Base-by-base conservation (phyloP, 30 jellyfish, hydroid and myxozoan genomes). In the Rhopilema esculentum region DNA sequence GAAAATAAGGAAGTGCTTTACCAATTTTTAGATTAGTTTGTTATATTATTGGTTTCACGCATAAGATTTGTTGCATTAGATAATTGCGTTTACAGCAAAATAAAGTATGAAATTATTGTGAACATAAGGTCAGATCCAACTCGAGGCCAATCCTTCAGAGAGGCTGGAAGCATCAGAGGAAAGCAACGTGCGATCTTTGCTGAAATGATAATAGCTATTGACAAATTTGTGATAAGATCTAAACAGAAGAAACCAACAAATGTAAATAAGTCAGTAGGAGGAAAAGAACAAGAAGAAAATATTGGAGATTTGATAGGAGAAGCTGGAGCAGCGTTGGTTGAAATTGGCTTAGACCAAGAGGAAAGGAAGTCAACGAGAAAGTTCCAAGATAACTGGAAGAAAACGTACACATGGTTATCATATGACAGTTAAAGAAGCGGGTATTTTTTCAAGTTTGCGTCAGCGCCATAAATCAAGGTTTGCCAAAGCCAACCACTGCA, bases 401-500 rank as follows among this genome's bases (percentile, higher is more conserved):
- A 73, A 40, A 77, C n/a, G 48, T 77, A 12, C 22, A 40, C 88
- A 40, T 77, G 75, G 88, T 22, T 50, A n/a, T 31, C 18, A 18
- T 77, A 77, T 61, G 75, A 77, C 69, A 50, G 53, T 29, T 50
- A 50, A 52, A 77, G 53, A 53, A 77, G 29, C 31, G 69, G 74
- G 84, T 73, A 49, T 49, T 73, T 73, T 31, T 9, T 70, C 23
- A 70, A n/a, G 82, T 70, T 70, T 70, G n/a, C n/a, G n/a, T n/a
- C n/a, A 78, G 49, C n/a, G 84, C 88, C 30, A 30, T 6, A 51
- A 16, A 61, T 78, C 88, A 78, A 78, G 26, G 70, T 79, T 16
- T 79, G 80, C 89, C 29, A 79, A 79, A 79, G 89, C 83, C 89
- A 79, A 61, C 84, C 88, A 78, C 23, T 78, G 88, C 30, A 25